Conservation (phyloP, 2,888 invertebrate species). For the Psylliodes chrysocephalus region DNA sequence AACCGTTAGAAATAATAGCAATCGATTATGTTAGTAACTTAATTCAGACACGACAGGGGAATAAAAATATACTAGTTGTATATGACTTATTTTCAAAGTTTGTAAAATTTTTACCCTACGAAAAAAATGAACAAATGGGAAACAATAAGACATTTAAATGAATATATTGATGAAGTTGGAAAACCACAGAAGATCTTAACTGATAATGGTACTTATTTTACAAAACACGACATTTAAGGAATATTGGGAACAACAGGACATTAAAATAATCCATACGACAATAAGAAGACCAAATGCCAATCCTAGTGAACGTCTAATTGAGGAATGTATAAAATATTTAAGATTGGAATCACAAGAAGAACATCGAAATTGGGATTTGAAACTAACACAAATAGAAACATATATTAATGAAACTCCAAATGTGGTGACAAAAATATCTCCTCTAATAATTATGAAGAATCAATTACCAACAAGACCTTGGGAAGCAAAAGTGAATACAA, state of each 20-base stretch:
- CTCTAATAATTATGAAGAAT: neutral
- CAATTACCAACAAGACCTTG: constrained; percentile 22
- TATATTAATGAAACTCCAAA: constrained; percentile 20
- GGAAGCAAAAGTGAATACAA: neutral
- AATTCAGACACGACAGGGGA: constrained; percentile 10
- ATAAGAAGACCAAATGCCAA: neutral
- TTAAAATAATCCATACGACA: neutral
- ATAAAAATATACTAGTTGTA: constrained; percentile 16
- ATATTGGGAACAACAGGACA: neutral
- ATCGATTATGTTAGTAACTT: constrained; percentile 24
- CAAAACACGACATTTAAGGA: neutral
- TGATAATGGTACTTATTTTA: neutral
- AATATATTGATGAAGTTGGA: neutral
- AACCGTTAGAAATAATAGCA: constrained; percentile 13
- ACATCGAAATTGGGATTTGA: constrained; percentile 7
- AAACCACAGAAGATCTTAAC: neutral
- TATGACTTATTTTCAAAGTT: constrained; percentile 19
- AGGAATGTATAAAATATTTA: constrained; percentile 4
- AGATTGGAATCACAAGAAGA: neutral
- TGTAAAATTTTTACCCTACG: neutral
- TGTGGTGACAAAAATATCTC: constrained; percentile 6
- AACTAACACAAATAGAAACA: constrained; percentile 1
- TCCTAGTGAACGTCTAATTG: neutral
- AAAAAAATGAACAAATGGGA: neutral
- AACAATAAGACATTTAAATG: neutral